Base-by-base conservation (phyloP, 2,113 vertebrate species). In the Nettapus auritus region DNA sequence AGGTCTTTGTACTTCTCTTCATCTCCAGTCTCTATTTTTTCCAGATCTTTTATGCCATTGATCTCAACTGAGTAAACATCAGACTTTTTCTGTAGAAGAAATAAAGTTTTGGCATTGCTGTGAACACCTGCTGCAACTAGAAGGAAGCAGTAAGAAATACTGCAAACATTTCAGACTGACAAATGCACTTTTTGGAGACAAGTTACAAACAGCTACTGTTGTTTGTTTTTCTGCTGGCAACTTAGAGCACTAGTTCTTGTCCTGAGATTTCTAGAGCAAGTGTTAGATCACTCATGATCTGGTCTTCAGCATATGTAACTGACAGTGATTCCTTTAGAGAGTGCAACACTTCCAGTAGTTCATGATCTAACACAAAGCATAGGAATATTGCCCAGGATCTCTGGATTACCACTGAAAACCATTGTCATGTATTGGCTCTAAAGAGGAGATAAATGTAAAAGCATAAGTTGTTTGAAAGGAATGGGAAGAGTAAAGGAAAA, bases 11-110 rank as follows among this genome's bases (percentile, higher is more conserved):
- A 53, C 40, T 94, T 98, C 59, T 96, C 90, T 57, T 92, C 96
- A 22, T 84, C 90, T 46, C 16, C 92, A 1, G 20, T 60, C 33
- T 95, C 94, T 62, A 63, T 64, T 71, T 93, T 94, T 26, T 91
- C 74, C 9, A 92, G 14, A 31, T 97, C 97, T 78, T 97, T 96
- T 28, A 69, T 93, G 75, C 97, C 98, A 4, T 73, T 76, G 68
- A 98, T 95, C 88, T 98, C 98, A 40, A 98, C 82, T 0, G 97
- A 98, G 92, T 98, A 98, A 96, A 98, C 86, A 20, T 96, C 93
- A 0, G 85, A 34, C 19, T 53, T 98, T 82, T 97, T 98, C 98
- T 98, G 94, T 55, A 95, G 96, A 68, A 88, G 48, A 90, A 84
- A 44, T 9, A 38, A 81, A 26, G 12, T 60, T 78, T 74, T 85